A percentile compares a stretch with the other conserved stretches of the same genome.
These are phyloP conservation scores for Falcaria lacertinaria DNA, from an alignment of 2,888 invertebrate species.

Conservation along the genomic window DNA sequence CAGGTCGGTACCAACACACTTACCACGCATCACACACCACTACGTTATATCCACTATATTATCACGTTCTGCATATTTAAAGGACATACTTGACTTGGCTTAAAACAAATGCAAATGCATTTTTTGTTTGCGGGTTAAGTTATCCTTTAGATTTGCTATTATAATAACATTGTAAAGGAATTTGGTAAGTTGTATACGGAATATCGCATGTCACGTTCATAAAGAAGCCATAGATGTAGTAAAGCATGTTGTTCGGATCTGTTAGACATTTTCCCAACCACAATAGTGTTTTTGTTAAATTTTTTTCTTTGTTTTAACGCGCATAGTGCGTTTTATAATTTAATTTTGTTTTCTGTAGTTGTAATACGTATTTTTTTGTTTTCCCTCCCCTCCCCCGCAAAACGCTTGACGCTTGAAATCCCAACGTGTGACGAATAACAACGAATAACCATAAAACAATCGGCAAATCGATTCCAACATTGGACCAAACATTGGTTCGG, in stretches of 20 bases:
- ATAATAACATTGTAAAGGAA: slow-evolving; percentile 14
- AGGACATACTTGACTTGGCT: slow-evolving; percentile 10
- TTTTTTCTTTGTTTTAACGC: slow-evolving; percentile 17
- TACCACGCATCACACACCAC: too few species aligned
- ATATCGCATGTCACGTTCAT: slow-evolving; percentile 36
- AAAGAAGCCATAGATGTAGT: slow-evolving; percentile 71
- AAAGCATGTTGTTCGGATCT: slow-evolving; percentile 58
- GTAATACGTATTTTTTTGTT: slow-evolving; percentile 78
- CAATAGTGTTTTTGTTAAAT: slow-evolving; percentile 35
- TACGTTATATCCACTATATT: background rate
- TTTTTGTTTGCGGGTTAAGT: background rate
- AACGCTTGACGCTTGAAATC: slow-evolving; percentile 78
- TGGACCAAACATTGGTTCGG: slow-evolving; percentile 43
- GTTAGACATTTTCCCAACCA: slow-evolving; percentile 80
- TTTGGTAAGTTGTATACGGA: slow-evolving; percentile 35
- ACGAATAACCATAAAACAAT: slow-evolving; percentile 35
- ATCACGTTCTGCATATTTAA: slow-evolving; percentile 13
- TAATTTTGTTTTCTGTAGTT: slow-evolving; percentile 72
- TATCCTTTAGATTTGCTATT: slow-evolving; percentile 35
- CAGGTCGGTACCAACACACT: slow-evolving; percentile 65
- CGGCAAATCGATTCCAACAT: slow-evolving; percentile 25
- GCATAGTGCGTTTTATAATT: slow-evolving; percentile 35
- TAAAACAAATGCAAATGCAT: too few species aligned
- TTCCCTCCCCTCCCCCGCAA: slow-evolving; percentile 68
- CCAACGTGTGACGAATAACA: slow-evolving; percentile 70